These are phyloP conservation scores for Drosophila nigricruria DNA, from an alignment of 2,888 invertebrate genomes.

Conservation along the genomic window DNA sequence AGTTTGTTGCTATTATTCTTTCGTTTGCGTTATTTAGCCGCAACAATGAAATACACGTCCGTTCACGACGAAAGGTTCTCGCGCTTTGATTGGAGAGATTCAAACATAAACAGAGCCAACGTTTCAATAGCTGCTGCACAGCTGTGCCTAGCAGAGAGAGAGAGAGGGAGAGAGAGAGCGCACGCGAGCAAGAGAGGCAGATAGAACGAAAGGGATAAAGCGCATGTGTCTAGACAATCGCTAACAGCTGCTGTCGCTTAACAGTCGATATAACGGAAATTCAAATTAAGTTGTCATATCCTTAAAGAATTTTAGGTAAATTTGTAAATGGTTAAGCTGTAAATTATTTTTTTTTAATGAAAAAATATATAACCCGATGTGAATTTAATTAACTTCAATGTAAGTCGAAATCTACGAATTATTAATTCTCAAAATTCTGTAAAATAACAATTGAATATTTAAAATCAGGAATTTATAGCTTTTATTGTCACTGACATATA, in stretches of 20 bases:
- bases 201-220: slow-evolving; percentile 18
- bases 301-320: background rate
- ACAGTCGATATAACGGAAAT: slow-evolving; percentile 10
- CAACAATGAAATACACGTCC: slow-evolving; percentile 57
- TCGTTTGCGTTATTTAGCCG: slow-evolving; percentile 45
- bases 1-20: slow-evolving; percentile 72
- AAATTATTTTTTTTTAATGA: background rate
- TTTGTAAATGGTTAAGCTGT: background rate
- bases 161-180: too few species aligned
- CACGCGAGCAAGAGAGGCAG: background rate
- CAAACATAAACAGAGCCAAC: slow-evolving; percentile 68
- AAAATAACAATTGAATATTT: background rate
- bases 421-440: background rate
- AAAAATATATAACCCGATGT: too few species aligned
- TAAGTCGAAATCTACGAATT: too few species aligned
- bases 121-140: slow-evolving; percentile 21
- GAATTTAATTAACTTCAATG: too few species aligned
- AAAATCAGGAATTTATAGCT: background rate
- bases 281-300: background rate
- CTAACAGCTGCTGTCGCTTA: slow-evolving; percentile 41
- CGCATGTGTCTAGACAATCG: slow-evolving; percentile 60
- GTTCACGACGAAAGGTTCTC: slow-evolving; percentile 73
- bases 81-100: slow-evolving; percentile 74
- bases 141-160: slow-evolving; percentile 37
- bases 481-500: background rate